Percentiles rank a stretch among this genome's conserved stretches.
Conservation (phyloP, 2,797 vertebrate species). For the Tragopan temminckii region DNA sequence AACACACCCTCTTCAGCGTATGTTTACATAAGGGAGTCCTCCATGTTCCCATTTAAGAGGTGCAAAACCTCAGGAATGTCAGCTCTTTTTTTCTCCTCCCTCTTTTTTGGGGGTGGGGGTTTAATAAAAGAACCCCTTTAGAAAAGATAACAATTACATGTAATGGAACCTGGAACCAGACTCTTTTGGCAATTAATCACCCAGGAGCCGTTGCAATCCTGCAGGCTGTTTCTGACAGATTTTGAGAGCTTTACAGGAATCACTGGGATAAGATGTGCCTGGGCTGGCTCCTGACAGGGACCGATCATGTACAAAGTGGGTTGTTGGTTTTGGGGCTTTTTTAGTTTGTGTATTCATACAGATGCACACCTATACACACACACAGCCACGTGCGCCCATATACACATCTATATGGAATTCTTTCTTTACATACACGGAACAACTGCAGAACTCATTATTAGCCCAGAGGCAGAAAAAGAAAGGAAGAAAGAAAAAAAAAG, state of each 20-base stretch:
- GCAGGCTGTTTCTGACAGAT: slow-evolving; percentile 80
- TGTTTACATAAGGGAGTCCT: slow-evolving; percentile 61
- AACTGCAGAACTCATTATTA: slow-evolving; percentile 84
- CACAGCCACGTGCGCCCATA: not conserved
- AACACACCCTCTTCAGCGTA: slow-evolving; percentile 32
- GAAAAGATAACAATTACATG: slow-evolving; percentile 77
- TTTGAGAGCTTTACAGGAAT: slow-evolving; percentile 78
- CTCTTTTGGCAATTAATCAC: slow-evolving; percentile 78
- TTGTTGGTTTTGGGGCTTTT: not conserved
- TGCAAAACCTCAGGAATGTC: slow-evolving; percentile 73
- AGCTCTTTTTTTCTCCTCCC: not conserved
- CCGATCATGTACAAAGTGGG: slow-evolving; percentile 57
- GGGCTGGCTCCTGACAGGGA: slow-evolving; percentile 78
- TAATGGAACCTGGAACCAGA: slow-evolving; percentile 77
- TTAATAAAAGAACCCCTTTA: slow-evolving; percentile 73
- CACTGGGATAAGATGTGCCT: slow-evolving; percentile 75
- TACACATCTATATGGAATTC: not conserved
- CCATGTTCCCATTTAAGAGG: slow-evolving; percentile 55
- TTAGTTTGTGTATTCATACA: not conserved
- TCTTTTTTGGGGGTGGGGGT: not conserved
- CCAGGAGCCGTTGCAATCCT: slow-evolving; percentile 76
- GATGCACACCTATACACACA: not conserved
- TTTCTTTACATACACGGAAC: not conserved
- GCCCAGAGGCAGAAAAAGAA: slow-evolving; percentile 75
- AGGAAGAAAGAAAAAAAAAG: not conserved